A percentile compares a stretch with the other conserved stretches of the same genome.
These are phyloP conservation scores for Copsychus sechellarum DNA, from an alignment of 2,113 vertebrate genomes.

Conservation along the genomic window DNA sequence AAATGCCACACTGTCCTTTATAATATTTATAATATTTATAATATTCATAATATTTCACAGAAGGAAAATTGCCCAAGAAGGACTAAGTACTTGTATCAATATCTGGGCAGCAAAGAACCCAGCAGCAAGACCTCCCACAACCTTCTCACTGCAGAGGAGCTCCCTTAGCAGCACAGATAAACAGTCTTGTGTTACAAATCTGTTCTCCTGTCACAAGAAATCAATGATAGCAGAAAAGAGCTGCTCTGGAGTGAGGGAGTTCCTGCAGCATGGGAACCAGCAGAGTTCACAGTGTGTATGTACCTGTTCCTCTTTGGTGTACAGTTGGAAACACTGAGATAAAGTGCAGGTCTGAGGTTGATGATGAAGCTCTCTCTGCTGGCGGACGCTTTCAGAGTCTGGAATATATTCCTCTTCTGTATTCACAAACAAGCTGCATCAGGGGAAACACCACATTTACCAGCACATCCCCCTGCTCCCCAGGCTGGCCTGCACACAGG, in stretches of 20 bases:
- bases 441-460: not conserved
- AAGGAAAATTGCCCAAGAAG: not conserved
- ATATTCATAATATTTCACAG: not conserved
- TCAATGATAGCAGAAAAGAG: not conserved
- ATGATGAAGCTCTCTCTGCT: slow-evolving; percentile 91
- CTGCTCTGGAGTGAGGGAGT: not conserved
- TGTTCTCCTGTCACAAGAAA: not conserved
- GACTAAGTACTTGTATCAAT: not conserved
- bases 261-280: not conserved
- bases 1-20: not conserved
- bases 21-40: not conserved
- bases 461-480: not conserved
- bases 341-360: slow-evolving; percentile 96
- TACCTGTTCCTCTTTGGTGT: slow-evolving; percentile 99
- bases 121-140: not conserved
- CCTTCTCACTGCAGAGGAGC: not conserved
- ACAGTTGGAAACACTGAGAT: slow-evolving; percentile 97
- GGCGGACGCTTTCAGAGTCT: slow-evolving; percentile 93
- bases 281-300: not conserved
- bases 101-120: not conserved
- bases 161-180: not conserved
- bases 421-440: slow-evolving; percentile 88
- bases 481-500: not conserved
- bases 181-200: not conserved
- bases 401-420: slow-evolving; percentile 96